These are phyloP conservation scores for Patiria pectinifera DNA, from an alignment of 53 echinoderm and acorn worm species.

Conservation along the genomic window DNA sequence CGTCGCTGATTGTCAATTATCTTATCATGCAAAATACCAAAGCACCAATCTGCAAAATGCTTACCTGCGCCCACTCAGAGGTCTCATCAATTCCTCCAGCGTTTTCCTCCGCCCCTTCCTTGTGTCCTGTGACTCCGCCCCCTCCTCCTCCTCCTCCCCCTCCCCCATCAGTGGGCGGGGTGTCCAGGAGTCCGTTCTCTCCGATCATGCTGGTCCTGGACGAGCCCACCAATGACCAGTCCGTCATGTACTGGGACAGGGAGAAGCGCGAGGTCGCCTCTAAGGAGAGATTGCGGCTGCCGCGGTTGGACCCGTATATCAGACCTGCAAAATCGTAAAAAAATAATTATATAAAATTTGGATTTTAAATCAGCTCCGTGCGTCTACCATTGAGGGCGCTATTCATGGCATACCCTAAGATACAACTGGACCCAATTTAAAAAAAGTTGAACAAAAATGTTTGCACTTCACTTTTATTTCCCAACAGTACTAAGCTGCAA, in stretches of 20 bases:
- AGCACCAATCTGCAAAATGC: too few relatives aligned
- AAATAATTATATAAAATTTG: too few relatives aligned
- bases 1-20: too few relatives aligned
- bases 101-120: conserved; percentile 34
- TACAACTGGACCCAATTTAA: too few relatives aligned
- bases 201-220: conserved; percentile 57
- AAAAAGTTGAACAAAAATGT: too few relatives aligned
- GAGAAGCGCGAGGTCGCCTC: conserved; percentile 64
- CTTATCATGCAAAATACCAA: too few relatives aligned
- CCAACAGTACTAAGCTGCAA: too few relatives aligned
- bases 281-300: conserved; percentile 73
- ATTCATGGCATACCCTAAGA: too few relatives aligned
- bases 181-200: conserved; percentile 57
- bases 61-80: conserved; percentile 92
- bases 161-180: neutral
- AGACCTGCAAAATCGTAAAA: conserved; percentile 70
- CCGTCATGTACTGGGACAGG: conserved; percentile 52
- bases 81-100: conserved; percentile 69
- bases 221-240: conserved; percentile 60
- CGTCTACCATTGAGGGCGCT: too few relatives aligned
- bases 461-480: too few relatives aligned
- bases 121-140: conserved; percentile 18
- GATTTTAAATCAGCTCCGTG: too few relatives aligned
- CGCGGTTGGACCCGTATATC: conserved; percentile 87
- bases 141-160: conserved; percentile 35